Evolutionary conservation across 2,888 invertebrate genomes (phyloP), one percentile per base, ranked within the genome.

Genomic region (Bombylius discolor): DNA sequence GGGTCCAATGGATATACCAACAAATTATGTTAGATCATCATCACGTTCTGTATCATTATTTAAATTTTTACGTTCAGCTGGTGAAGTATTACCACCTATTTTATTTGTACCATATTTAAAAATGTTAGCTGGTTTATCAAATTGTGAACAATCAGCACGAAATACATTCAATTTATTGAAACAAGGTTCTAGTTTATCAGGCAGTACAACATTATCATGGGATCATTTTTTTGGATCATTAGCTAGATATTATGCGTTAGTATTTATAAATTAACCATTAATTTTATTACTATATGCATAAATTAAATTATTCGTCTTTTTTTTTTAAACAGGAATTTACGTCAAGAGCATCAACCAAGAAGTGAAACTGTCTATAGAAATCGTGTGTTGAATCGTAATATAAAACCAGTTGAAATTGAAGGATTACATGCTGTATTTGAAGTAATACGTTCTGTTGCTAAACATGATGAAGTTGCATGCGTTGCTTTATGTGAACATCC

Each of bases 41-140:
- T 78, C 79, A 6, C 79, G 86, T 55, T 82, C 89, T 54, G 86
- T 89, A 7, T 84, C 88, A 0, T 76, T 97, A 46, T 90, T 87
- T 76, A 96, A 95, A 77, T 95, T 97, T 74, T 85, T 96, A 44
- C 82, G 91, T 0, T 78, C 89, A 60, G 88, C 93, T 48, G 92
- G 94, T 49, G 92, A 92, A 72, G 79, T 89, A 68, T 77, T 94
- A 59, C 88, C 90, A 9, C 82, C 89, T 7, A 83, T 87, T 31
- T 75, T 96, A 53, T 89, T 93, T 71, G 87, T 89, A 4, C 87
- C 89, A 0, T 95, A 93, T 75, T 77, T 95, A 60, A 84, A 84
- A 63, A 91, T 96, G 84, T 78, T 96, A 62, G 82, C 85, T 1
- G 86, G 90, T 14, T 78, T 97, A 52, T 85, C 90, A 4, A 85